phyloP scores from a whole-genome alignment of 2,113 vertebrate genomes.

The Macquaria australasica region DNA sequence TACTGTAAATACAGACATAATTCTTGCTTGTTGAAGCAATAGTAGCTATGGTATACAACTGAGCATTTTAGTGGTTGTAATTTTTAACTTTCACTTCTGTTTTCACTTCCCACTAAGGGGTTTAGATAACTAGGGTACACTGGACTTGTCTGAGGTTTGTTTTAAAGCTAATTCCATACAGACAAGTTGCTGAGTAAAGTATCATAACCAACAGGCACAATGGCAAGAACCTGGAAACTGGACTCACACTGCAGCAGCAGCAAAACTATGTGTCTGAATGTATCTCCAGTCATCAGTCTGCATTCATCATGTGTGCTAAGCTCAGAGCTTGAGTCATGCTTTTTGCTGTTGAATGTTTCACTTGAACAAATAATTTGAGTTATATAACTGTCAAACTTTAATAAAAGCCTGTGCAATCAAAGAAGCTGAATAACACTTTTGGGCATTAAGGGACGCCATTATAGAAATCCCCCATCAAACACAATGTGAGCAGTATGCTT shows the following conservation, averaged over 20 bases:
- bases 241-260: not conserved
- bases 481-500: not conserved
- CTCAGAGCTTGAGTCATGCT: not conserved
- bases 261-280: too few relatives aligned
- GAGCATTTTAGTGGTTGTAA: too few relatives aligned
- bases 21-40: too few relatives aligned
- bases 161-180: not conserved
- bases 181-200: not conserved
- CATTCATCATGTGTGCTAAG: not conserved
- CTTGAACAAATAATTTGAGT: slow-evolving; percentile 17
- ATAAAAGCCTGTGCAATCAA: not conserved
- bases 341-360: not conserved
- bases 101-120: not conserved
- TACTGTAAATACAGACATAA: too few relatives aligned
- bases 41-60: too few relatives aligned
- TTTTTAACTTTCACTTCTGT: not conserved
- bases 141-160: not conserved
- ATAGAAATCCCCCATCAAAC: slow-evolving; percentile 10
- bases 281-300: not conserved
- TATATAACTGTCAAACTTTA: slow-evolving; percentile 18
- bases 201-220: not conserved
- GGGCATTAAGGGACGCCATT: not conserved
- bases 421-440: not conserved
- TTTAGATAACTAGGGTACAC: not conserved
- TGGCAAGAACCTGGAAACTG: not conserved